Evolutionary conservation across 2,797 vertebrate species (phyloP).

Genomic region (Acanthurus tractus): DNA sequence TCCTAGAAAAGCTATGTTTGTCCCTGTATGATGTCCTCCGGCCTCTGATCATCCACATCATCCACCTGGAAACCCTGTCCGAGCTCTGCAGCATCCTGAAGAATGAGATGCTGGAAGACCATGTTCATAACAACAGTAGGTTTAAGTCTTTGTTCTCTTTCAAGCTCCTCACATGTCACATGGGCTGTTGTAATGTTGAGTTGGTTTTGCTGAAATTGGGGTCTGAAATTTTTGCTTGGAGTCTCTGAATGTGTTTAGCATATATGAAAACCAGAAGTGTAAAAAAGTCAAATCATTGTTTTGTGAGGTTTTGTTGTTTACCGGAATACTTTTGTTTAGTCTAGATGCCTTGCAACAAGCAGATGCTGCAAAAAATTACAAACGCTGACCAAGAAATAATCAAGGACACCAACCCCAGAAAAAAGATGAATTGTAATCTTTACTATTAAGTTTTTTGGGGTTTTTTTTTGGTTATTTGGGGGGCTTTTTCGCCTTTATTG

Average conservation of each 20-base stretch:
- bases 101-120: constrained; percentile 98
- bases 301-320: neutral
- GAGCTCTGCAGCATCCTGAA: constrained; percentile 98
- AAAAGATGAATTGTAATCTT: neutral
- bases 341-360: neutral
- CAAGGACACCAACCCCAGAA: neutral
- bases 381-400: neutral
- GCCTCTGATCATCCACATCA: constrained; percentile 96
- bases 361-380: neutral
- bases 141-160: constrained; percentile 13
- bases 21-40: constrained; percentile 96
- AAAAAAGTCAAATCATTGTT: neutral
- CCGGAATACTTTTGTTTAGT: neutral
- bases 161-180: constrained; percentile 2
- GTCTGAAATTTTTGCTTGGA: neutral
- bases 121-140: constrained; percentile 96
- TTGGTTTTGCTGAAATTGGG: neutral
- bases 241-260: neutral
- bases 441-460: neutral
- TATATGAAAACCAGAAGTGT: neutral
- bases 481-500: no score
- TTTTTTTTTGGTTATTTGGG: no score
- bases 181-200: neutral
- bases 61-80: constrained; percentile 97
- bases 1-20: constrained; percentile 94